phyloP scores from a whole-genome alignment of 2,888 invertebrate species.

The Lithosia quadra region DNA sequence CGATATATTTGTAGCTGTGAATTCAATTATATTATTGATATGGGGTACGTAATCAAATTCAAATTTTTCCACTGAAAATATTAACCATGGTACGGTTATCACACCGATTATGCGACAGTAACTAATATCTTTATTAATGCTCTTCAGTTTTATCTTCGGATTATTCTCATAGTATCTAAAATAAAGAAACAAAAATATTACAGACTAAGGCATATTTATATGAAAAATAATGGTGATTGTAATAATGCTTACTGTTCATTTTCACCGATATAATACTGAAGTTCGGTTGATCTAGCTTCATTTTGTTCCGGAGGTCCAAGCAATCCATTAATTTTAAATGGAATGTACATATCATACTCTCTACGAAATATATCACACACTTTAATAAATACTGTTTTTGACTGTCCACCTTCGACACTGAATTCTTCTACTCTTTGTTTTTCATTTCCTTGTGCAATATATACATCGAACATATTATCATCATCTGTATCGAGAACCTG shows the following conservation, averaged over 20 bases:
- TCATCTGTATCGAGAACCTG: slow-evolving; percentile 71
- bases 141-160: slow-evolving; percentile 70
- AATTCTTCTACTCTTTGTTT: slow-evolving; percentile 70
- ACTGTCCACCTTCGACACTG: slow-evolving; percentile 69
- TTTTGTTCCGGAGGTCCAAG: slow-evolving; percentile 84
- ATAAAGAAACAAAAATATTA: slow-evolving; percentile 12
- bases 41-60: slow-evolving; percentile 67
- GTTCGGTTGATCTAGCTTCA: slow-evolving; percentile 63
- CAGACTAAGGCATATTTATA: neutral
- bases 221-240: neutral
- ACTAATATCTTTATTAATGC: slow-evolving; percentile 73
- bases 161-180: slow-evolving; percentile 77
- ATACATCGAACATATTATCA: slow-evolving; percentile 76
- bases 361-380: slow-evolving; percentile 73
- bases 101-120: slow-evolving; percentile 76
- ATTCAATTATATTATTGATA: slow-evolving; percentile 63
- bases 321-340: slow-evolving; percentile 86
- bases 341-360: slow-evolving; percentile 87
- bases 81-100: slow-evolving; percentile 77
- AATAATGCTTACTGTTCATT: slow-evolving; percentile 65
- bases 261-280: slow-evolving; percentile 69
- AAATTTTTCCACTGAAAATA: slow-evolving; percentile 74
- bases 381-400: slow-evolving; percentile 75
- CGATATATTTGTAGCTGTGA: slow-evolving; percentile 78
- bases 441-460: slow-evolving; percentile 70